Percentiles rank a stretch among this genome's conserved stretches.
Conservation (phyloP, 2,888 invertebrate genomes). For the Drosophila vallismaia region DNA sequence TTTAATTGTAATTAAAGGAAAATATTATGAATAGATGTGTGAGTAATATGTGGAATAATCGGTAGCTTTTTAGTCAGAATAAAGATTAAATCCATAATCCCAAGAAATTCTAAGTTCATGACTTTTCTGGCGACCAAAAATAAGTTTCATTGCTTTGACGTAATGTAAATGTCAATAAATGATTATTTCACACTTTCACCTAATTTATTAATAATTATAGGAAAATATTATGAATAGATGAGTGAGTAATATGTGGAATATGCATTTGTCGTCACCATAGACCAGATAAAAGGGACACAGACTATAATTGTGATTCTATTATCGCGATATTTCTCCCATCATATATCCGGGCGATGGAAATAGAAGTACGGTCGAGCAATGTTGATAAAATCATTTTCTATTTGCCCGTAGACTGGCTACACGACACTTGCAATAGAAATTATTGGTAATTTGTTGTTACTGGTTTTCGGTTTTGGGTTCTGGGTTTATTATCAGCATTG, state of each 20-base stretch:
- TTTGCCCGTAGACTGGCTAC: slow-evolving; percentile 34
- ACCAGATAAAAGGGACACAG: slow-evolving; percentile 4
- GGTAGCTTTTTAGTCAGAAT: no score
- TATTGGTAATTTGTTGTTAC: slow-evolving; percentile 49
- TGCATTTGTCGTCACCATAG: slow-evolving; percentile 23
- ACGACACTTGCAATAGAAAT: slow-evolving; percentile 51
- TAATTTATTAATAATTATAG: slow-evolving; percentile 26
- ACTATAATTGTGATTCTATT: slow-evolving; percentile 20
- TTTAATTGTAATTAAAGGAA: slow-evolving; percentile 27
- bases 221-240: slow-evolving; percentile 20
- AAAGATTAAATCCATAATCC: no score
- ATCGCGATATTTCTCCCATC: background rate
- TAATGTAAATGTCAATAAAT: slow-evolving; percentile 34
- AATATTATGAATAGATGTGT: slow-evolving; percentile 14
- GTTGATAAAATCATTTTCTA: slow-evolving; percentile 39
- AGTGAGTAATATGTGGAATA: slow-evolving; percentile 4
- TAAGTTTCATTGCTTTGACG: slow-evolving; percentile 21
- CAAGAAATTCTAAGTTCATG: no score
- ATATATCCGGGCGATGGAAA: slow-evolving; percentile 31
- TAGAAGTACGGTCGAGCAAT: slow-evolving; percentile 3
- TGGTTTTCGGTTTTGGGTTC: slow-evolving; percentile 22
- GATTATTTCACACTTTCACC: slow-evolving; percentile 1
- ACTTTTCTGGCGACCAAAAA: slow-evolving; percentile 10
- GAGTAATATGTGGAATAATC: slow-evolving; percentile 1
- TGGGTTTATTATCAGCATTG: slow-evolving; percentile 58